Percentiles rank a stretch among this genome's conserved stretches.
Conservation (phyloP, 2,888 invertebrate species). For the Oscheius sp. region DNA sequence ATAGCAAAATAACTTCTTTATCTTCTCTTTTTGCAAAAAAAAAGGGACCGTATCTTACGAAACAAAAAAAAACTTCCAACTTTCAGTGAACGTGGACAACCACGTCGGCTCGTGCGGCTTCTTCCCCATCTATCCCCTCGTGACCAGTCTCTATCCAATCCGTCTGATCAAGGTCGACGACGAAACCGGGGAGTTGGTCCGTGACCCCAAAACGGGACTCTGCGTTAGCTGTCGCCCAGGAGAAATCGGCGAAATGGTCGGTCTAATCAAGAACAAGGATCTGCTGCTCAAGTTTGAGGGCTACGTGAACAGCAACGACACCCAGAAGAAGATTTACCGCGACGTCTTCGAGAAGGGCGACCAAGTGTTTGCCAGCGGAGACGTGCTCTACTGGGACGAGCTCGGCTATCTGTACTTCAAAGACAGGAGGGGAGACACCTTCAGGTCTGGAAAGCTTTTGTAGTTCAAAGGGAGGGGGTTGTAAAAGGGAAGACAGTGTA, state of each 20-base stretch:
- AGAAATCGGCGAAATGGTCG: constrained; percentile 95
- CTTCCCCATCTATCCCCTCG: constrained; percentile 83
- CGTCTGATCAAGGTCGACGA: constrained; percentile 90
- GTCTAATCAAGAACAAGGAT: constrained; percentile 89
- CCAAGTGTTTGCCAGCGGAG: constrained; percentile 78
- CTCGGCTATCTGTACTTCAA: constrained; percentile 91
- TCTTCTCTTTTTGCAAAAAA: background rate
- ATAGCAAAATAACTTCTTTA: background rate
- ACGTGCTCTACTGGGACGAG: constrained; percentile 89
- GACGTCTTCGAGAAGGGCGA: constrained; percentile 92
- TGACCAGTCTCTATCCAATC: constrained; percentile 90
- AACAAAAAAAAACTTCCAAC: too few species aligned
- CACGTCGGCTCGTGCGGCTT: constrained; percentile 90
- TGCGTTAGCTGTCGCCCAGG: constrained; percentile 84
- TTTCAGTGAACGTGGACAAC: constrained; percentile 86
- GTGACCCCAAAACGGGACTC: constrained; percentile 83
- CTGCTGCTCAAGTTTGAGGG: constrained; percentile 85
- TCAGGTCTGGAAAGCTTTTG: constrained; percentile 71
- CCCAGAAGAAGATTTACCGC: constrained; percentile 88
- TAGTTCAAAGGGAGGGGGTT: too few species aligned
- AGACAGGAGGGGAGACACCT: constrained; percentile 95
- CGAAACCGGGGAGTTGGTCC: constrained; percentile 87
- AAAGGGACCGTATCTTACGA: background rate
- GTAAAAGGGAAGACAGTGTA: background rate
- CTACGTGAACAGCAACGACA: constrained; percentile 87